A percentile compares a stretch with the other conserved stretches of the same genome.
Conservation (phyloP, 2,113 vertebrate genomes). For the Lipophrys pholis region DNA sequence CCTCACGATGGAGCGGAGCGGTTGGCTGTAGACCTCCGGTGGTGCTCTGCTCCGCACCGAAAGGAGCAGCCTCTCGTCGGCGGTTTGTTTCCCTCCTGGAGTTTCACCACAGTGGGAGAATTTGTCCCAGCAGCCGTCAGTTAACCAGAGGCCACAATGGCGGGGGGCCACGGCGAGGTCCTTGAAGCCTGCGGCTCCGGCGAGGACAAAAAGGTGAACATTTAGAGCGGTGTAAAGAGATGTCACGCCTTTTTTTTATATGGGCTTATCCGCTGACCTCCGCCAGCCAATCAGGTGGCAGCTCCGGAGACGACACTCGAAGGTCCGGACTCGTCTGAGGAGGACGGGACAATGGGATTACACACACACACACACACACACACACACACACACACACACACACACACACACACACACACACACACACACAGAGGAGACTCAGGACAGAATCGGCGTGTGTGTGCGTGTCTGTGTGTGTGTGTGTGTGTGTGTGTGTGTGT, state of each 20-base stretch:
- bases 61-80: no score
- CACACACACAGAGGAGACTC: slow-evolving; percentile 14
- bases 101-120: no score
- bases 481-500: no score
- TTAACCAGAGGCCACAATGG: no score
- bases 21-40: no score
- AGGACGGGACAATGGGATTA: slow-evolving; percentile 70
- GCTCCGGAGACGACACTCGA: slow-evolving; percentile 39
- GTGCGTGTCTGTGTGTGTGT: no score
- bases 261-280: slow-evolving; percentile 65
- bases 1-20: no score
- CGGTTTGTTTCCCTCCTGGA: no score
- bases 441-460: slow-evolving; percentile 32
- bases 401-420: not conserved
- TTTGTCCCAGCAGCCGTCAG: not conserved
- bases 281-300: slow-evolving; percentile 62
- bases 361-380: slow-evolving; percentile 12
- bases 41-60: no score
- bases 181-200: slow-evolving; percentile 14
- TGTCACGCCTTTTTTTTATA: slow-evolving; percentile 57
- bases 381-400: slow-evolving; percentile 6
- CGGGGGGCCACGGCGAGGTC: no score
- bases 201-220: slow-evolving; percentile 62
- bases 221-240: slow-evolving; percentile 56
- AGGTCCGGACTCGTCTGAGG: slow-evolving; percentile 51